Evolutionary conservation across 2,888 invertebrate species (phyloP), one percentile per base, ranked within the genome.

Genomic region (Chrysolina haemoptera): DNA sequence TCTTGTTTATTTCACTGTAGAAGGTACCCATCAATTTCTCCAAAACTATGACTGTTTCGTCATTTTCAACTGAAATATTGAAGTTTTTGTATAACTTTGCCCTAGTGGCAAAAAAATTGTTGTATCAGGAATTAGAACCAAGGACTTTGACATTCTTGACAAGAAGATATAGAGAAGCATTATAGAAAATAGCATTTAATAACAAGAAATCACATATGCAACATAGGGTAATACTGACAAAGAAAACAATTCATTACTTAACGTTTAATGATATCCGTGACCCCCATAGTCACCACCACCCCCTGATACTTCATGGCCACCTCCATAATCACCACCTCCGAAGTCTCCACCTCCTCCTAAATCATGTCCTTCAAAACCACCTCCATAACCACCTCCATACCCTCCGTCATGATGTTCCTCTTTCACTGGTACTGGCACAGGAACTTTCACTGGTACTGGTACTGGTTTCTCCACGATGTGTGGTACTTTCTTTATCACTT

Each of bases 371-470:
- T 68, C 74, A 35, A 75, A 79, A 18, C 77, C 78, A 12, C 80
- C 80, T 22, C 79, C 78, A 22, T 72, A 69, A 65, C 80, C 81
- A n/a, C 79, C 76, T 14, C 78, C 78, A 18, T 81, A 81, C 41
- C 80, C 80, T 50, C 70, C 75, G 50, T 65, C 67, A n/a, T 78
- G 76, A 62, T 83, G 75, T n/a, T 77, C 83, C 84, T 73, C 83
- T 82, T 74, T 80, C 40, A 93, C 89, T 50, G 89, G 90, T 18
- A 92, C 89, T 27, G 92, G 92, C 43, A 93, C 91, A 3, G 92
- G 91, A 69, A 94, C 92, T 86, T 95, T 94, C 40, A 94, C 91
- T 62, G 90, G 89, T 82, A 93, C 93, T 43, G 93, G 93, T 68
- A 94, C 90, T 71, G 91, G 91, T 84, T 93, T 93, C 81, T 86